These are phyloP conservation scores for Helostoma temminkii DNA, from an alignment of 2,797 vertebrate species.

Conservation along the genomic window DNA sequence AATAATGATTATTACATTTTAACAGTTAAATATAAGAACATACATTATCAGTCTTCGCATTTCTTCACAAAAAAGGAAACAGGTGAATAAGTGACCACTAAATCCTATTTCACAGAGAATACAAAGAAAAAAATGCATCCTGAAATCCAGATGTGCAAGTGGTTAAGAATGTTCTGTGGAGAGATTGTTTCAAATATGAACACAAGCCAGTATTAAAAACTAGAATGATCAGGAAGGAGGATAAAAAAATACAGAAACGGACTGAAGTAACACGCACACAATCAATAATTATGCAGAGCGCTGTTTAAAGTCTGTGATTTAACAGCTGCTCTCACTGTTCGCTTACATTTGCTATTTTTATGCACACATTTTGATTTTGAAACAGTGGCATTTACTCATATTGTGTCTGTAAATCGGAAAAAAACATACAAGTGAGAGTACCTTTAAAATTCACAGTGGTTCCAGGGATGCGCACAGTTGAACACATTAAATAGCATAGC, in stretches of 20 bases:
- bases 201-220: background rate
- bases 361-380: slow-evolving; percentile 21
- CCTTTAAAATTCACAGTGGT: slow-evolving; percentile 34
- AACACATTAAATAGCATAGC: slow-evolving; percentile 30
- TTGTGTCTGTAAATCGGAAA: slow-evolving; percentile 39
- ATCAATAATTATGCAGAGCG: background rate
- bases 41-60: no score
- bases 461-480: slow-evolving; percentile 21
- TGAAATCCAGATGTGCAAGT: background rate
- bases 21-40: no score
- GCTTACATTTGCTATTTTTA: slow-evolving; percentile 18
- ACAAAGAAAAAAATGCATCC: background rate
- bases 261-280: slow-evolving; percentile 4
- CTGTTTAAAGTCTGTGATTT: slow-evolving; percentile 13
- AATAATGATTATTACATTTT: no score
- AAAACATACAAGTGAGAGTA: slow-evolving; percentile 47
- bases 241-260: background rate
- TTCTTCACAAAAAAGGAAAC: no score
- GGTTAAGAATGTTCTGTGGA: background rate
- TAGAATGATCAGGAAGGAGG: background rate
- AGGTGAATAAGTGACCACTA: background rate
- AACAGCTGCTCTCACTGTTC: slow-evolving; percentile 27
- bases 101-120: background rate
- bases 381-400: slow-evolving; percentile 39
- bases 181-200: background rate